Percentiles rank a stretch among this genome's conserved stretches.
These are phyloP conservation scores for Rhynchopsitta pachyrhyncha DNA, from an alignment of 2,113 vertebrate genomes.

Conservation along the genomic window DNA sequence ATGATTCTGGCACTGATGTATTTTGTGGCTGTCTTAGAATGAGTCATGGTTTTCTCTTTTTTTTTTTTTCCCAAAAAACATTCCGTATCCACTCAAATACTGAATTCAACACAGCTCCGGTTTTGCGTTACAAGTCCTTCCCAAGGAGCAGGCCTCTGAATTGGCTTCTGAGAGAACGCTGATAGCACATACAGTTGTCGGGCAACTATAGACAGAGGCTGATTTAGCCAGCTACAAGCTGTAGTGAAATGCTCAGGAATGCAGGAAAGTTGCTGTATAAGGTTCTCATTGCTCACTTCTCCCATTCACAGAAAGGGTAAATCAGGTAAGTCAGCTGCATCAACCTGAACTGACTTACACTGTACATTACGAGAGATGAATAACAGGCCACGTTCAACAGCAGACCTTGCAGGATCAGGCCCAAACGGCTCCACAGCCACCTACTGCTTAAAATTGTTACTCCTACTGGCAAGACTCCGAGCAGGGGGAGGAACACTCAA, in stretches of 20 bases:
- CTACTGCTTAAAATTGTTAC: background rate
- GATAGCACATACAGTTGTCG: fast-evolving
- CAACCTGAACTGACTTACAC: background rate
- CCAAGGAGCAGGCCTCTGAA: background rate
- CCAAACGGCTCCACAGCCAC: fast-evolving
- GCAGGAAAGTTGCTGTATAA: background rate
- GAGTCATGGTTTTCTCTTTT: constrained; percentile 17
- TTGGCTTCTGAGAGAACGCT: background rate
- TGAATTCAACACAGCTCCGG: background rate
- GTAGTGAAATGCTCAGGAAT: background rate
- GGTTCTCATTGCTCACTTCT: background rate
- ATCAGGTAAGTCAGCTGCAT: background rate
- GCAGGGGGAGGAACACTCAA: background rate
- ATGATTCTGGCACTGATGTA: constrained; percentile 8
- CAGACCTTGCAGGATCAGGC: background rate
- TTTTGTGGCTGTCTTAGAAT: constrained; percentile 8
- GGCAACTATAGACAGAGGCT: background rate
- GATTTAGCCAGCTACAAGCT: background rate
- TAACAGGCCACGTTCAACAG: background rate
- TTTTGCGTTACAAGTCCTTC: background rate
- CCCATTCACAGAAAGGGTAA: background rate
- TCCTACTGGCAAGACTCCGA: background rate
- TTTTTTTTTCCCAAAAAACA: background rate
- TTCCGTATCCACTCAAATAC: background rate
- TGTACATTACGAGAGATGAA: background rate